Conservation (phyloP, 92 coral and sea anemone species). For the Epizoanthus scotinus region DNA sequence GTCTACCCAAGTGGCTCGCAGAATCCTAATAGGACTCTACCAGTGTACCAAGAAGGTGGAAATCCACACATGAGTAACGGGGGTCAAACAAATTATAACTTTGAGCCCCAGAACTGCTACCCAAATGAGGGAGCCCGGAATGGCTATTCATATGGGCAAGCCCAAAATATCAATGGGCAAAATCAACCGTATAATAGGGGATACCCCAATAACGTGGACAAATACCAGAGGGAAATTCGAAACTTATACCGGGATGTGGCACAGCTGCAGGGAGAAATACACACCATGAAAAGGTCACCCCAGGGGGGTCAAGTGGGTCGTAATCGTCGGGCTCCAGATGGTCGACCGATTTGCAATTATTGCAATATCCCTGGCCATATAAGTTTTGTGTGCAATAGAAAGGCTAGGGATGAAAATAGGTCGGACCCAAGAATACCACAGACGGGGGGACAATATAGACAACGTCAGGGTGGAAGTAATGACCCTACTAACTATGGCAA, state of each 20-base stretch:
- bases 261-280: no score
- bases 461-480: neutral
- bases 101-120: no score
- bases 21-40: no score
- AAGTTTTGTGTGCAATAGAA: neutral
- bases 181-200: neutral
- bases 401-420: neutral
- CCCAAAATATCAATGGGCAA: no score
- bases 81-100: no score
- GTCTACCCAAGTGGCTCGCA: neutral
- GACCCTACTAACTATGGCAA: neutral
- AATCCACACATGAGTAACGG: no score
- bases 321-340: neutral
- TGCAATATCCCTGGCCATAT: neutral
- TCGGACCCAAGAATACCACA: slow-evolving; percentile 3
- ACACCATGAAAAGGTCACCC: no score
- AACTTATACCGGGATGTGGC: no score
- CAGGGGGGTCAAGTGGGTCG: neutral
- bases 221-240: no score
- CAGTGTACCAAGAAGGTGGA: no score
- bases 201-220: neutral
- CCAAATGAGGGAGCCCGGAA: no score
- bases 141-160: no score
- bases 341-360: slow-evolving; percentile 25
- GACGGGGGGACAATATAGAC: neutral